Percentiles rank a stretch among this genome's conserved stretches.
These are phyloP conservation scores for Blomia tropicalis DNA, from an alignment of 2,888 invertebrate species.

Conservation along the genomic window DNA sequence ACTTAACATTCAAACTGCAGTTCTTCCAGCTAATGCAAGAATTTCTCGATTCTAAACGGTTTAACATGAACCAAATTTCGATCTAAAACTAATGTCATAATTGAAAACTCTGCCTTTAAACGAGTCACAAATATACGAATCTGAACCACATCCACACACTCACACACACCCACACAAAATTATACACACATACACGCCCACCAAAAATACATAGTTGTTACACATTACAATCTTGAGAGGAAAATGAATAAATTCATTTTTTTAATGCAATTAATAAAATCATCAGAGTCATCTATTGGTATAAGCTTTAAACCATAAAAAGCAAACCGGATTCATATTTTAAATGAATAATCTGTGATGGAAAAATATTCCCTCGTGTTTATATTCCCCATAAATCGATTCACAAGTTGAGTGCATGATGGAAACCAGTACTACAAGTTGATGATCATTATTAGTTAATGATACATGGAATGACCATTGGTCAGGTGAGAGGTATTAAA, in stretches of 20 bases:
- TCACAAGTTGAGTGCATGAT: too few relatives aligned
- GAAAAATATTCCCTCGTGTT: background rate
- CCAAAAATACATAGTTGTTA: background rate
- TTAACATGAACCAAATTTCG: background rate
- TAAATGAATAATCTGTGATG: background rate
- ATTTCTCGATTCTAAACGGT: constrained; percentile 5
- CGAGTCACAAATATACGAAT: background rate
- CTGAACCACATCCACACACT: background rate
- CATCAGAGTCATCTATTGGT: too few relatives aligned
- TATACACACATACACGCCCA: background rate
- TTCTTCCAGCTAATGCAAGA: background rate
- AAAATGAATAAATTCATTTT: background rate
- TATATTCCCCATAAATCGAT: too few relatives aligned
- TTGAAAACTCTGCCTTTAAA: background rate
- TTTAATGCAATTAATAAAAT: background rate
- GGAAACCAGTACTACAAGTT: too few relatives aligned
- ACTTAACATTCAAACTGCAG: background rate
- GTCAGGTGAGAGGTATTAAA: too few relatives aligned
- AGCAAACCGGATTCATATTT: too few relatives aligned
- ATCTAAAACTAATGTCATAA: background rate
- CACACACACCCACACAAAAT: background rate
- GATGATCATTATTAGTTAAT: too few relatives aligned
- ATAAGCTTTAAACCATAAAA: too few relatives aligned
- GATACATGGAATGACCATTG: too few relatives aligned
- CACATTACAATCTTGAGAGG: background rate